Evolutionary conservation across 2,797 vertebrate genomes (phyloP), one percentile per base, ranked within the genome.

Genomic region (Parauchenoglanis ngamensis): DNA sequence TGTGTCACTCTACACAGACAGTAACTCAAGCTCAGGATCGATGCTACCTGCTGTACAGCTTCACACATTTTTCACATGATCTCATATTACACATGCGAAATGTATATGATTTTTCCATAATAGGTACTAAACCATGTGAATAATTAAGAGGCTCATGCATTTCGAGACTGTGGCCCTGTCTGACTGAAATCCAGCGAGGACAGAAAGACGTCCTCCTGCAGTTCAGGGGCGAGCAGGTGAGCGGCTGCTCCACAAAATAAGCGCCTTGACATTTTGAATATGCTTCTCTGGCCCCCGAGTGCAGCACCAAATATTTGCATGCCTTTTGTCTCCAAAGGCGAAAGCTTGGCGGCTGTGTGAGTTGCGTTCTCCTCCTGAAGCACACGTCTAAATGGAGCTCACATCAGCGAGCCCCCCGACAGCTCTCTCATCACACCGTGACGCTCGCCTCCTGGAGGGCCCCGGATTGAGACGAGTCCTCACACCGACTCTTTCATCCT

Each of bases 401-500:
- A 94, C 94, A 94, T 94, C 93, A 93, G 73, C 83, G 88, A 90
- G 92, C 93, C 93, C 93, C 95, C 94, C 92, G 94, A 94, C 65
- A 94, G 89, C 92, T 90, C 91, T 93, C 93, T 94, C 94, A 94
- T 95, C 92, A 70, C 93, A 91, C 93, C 90, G 88, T 93, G 94
- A 93, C 89, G 88, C 91, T 92, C 79, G n/a, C 93, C 95, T 94
- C 95, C 95, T 94, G 94, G 94, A 94, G 94, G 94, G 94, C 87
- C 91, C 91, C 88, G 91, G 94, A 95, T 95, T 92, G 94, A 95
- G 94, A 92, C 92, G 93, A 89, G 87, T 84, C 90, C 87, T 90
- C 95, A 93, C 94, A 94, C 96, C 68, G 86, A 92, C 92, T 76
- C 95, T 96, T 96, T 96, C 93, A 96, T 96, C 94, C 94, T 93